These are phyloP conservation scores for Drosophila rufa DNA, from an alignment of 1,140 invertebrate genomes.

Conservation along the genomic window DNA sequence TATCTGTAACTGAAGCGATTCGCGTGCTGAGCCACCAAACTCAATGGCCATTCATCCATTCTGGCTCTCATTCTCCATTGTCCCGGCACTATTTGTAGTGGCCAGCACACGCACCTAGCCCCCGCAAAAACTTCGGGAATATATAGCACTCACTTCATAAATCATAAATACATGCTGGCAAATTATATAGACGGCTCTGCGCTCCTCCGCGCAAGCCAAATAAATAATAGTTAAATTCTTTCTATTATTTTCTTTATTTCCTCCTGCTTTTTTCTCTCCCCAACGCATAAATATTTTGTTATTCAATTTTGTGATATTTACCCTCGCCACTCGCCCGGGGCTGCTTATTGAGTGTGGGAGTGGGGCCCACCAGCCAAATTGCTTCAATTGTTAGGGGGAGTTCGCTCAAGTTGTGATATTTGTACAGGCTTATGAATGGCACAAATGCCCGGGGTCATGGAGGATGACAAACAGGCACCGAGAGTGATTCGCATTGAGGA, in stretches of 20 bases:
- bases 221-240: constrained; percentile 80
- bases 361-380: constrained; percentile 43
- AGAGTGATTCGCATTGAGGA: background rate
- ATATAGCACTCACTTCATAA: constrained; percentile 63
- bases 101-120: constrained; percentile 60
- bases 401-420: constrained; percentile 44
- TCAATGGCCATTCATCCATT: constrained; percentile 69
- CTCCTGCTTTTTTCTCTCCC: constrained; percentile 4
- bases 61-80: constrained; percentile 52
- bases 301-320: constrained; percentile 79
- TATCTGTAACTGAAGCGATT: constrained; percentile 78
- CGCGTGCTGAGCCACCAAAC: constrained; percentile 65
- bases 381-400: constrained; percentile 59
- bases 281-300: constrained; percentile 70
- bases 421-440: constrained; percentile 31
- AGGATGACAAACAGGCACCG: background rate
- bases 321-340: constrained; percentile 36
- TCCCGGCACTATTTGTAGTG: constrained; percentile 74
- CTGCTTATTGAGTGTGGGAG: constrained; percentile 30
- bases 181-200: constrained; percentile 72
- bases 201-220: constrained; percentile 49
- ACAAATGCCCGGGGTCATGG: background rate
- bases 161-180: constrained; percentile 79
- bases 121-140: constrained; percentile 6
- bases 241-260: constrained; percentile 31